Base-by-base conservation (phyloP, 2,113 vertebrate species). In the Dermatemys mawii region DNA sequence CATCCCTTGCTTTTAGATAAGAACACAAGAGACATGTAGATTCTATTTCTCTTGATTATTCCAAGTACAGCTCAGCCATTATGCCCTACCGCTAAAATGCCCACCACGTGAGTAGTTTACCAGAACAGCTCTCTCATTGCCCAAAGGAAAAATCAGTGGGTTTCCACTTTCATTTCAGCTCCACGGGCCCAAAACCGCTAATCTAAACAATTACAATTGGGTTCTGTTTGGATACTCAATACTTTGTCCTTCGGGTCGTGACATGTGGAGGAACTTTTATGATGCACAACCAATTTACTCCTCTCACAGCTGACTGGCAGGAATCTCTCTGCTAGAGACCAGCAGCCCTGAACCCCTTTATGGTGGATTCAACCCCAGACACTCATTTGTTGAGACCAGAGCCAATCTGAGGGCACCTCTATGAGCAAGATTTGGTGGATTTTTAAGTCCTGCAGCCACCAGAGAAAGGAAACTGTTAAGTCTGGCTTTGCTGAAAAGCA, bases 241-340 rank as follows among this genome's bases (percentile, higher is more conserved):
- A 76, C 6, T 76, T 76, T 76, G 41, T 11, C 26, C 38, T 76
- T 76, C 3, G 26, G 41, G 73, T 27, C 38, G 13, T 38, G 67
- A 70, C 19, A 8, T 13, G 12, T 44, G 2, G 38, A 63, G 24
- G 4, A 38, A 70, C 5, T 3, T 24, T 21, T 22, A 41, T 22
- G 38, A 3, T 32, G 60, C 8, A 70, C 27, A 81, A 85, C 2
- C 10, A 67, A 44, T 26, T 19, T 78, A 50, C 4, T 88, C 60
- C 48, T 27, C 51, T 5, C 26, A 29, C 0, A 0, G 41, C 24
- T 55, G 12, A 55, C 82, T 44, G 85, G 29, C 51, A 55, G 0
- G 0, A n/a, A 27, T 10, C 7, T 75, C 14, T 9, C 26, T 3
- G 3, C 17, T 11, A 82, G 5, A 63, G 60, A 79, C 13, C 4